Base-by-base conservation (phyloP, 2,888 invertebrate genomes). In the Platycheirus albimanus region DNA sequence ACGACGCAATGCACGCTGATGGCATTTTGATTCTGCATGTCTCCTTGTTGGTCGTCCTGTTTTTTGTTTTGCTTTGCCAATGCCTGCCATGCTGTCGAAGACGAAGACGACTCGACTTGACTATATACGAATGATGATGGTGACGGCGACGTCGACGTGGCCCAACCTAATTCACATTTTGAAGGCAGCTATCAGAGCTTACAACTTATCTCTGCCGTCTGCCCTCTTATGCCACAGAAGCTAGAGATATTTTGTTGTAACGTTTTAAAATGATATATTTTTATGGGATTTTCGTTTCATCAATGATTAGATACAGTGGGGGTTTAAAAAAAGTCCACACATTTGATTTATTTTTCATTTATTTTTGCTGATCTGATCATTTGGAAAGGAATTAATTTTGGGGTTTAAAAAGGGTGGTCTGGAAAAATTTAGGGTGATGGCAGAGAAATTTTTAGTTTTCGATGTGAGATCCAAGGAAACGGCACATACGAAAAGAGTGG, bases 11-110 rank as follows among this genome's bases (percentile, higher is more conserved):
- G 13, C 45, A 47, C 38, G 47, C 43, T 49, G 75, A 75, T 69
- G 75, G 49, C 41, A 63, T 63, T 78, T 70, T 49, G 74, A 74
- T 79, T 61, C 56, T 69, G 54, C 61, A 70, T 56, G 70, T 63
- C 19, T 63, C 41, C n/a, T 33, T 15, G 11, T 33, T 11, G 19
- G 43, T 56, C 17, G 45, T 67, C 28, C 38, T 38, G 38, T 38
- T 51, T 49, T 10, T 43, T 11, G 20, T 56, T 20, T 4, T 2
- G n/a, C n/a, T 54, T 33, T 15, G 3, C 13, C 20, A n/a, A 7
- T 41, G 43, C 28, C 24, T n/a, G n/a, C n/a, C n/a, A n/a, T 45
- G 61, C 28, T 6, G 15, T 30, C 19, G 19, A 45, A 30, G 61
- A 61, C 24, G 15, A 43, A 20, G 30, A 24, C 61, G n/a, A n/a